Base-by-base conservation (phyloP, 1,140 invertebrate species). In the Oedothorax gibbosus region DNA sequence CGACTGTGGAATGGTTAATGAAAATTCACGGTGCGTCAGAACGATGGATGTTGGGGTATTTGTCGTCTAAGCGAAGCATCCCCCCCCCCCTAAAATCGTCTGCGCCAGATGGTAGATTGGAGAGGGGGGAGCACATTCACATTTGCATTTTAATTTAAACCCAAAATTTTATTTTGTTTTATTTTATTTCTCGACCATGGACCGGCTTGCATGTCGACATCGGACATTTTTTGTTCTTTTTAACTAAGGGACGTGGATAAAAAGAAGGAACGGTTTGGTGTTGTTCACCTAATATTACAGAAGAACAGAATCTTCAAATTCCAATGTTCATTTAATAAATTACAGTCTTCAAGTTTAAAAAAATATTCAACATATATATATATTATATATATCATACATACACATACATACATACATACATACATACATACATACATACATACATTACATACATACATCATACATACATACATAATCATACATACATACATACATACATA, bases 131-230 rank as follows among this genome's bases (percentile, higher is more conserved):
- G 35, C 57, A 51, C 77, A 79, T 62, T 79, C 35, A 79, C 77
- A 79, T 79, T 79, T 79, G 77, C 77, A 79, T 79, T 79, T 79
- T 79, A 79, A 79, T 79, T 79, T 79, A 79, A 79, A 54, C 49
- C 51, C 14, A 21, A 68, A n/a, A 68, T 79, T 79, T 79, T 75
- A 11, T 68, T 20, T 68, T 68, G n/a, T 15, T 6, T 11, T n/a
- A 60, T 60, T 11, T 51, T 51, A 15, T 51, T 50, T 51, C 50
- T 18, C 49, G 18, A n/a, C 14, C 11, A 60, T 9, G 72, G n/a
- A 56, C 54, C 11, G 18, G 12, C 72, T 75, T 75, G 72, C 72
- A 75, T 75, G 72, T 60, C 49, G 54, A 64, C 35, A 20, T 35
- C 51, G 49, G 69, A 50, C 75, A 71, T 53, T 79, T 79, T 79